Base-by-base conservation (phyloP, 2,888 invertebrate genomes). In the Melanostoma scalare region DNA sequence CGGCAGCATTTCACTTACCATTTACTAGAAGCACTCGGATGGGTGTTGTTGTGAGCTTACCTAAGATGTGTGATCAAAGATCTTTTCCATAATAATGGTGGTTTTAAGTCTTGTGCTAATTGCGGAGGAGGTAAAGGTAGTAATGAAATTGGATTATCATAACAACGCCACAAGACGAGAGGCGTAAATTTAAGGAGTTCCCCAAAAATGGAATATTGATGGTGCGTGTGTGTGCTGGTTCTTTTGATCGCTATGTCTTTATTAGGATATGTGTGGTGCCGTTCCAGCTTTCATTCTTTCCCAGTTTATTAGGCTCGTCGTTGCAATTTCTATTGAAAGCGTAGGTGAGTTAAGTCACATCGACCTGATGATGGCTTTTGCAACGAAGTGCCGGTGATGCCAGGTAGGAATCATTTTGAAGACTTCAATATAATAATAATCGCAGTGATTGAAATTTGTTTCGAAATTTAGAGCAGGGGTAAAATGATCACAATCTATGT, bases 131-230 rank as follows among this genome's bases (percentile, higher is more conserved):
- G 79, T 69, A 50, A 63, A 9, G 60, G 44, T 61, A 40, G 71
- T 79, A 84, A 79, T 84, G 65, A 78, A 84, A 84, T 84, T 84
- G 74, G 78, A 84, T 84, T 84, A 84, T 75, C 65, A 79, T 79
- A 79, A 79, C 84, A 82, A 65, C 73, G 67, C 38, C 67, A 61
- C 33, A 69, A 69, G 61, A 55, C 50, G 78, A 73, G 35, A 84
- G 84, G 84, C 84, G 74, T 79, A 74, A 75, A 72, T 75, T 71
- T 84, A 84, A 84, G 84, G 84, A 75, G 84, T 79, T 84, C 84
- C 82, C 67, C 38, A 46, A 10, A 67, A 67, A 40, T 61, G 63
- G 31, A 69, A 73, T 52, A 56, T 72, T 58, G 67, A 55, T 81
- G 38, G 67, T 52, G 73, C 65, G 78, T 58, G 74, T 78, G 78